Base-by-base conservation (phyloP, 2,888 invertebrate genomes). In the Odontothrips loti region DNA sequence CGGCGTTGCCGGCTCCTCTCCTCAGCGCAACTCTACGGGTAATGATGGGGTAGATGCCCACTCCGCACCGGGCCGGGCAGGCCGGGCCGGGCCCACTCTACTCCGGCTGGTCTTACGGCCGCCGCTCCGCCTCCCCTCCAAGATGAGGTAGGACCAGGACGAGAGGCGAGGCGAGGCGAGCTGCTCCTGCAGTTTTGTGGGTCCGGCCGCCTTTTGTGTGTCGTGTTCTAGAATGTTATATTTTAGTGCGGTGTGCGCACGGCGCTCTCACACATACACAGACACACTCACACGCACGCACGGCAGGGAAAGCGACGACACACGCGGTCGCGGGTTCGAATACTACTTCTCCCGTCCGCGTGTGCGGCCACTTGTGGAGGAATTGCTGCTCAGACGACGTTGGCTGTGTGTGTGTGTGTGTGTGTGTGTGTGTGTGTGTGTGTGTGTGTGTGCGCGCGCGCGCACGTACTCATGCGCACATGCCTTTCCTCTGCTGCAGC, bases 341-440 rank as follows among this genome's bases (percentile, higher is more conserved):
- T n/a, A n/a, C n/a, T n/a, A n/a, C n/a, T n/a, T n/a, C n/a, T n/a
- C n/a, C n/a, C n/a, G n/a, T n/a, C n/a, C n/a, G n/a, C n/a, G n/a
- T 43, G 34, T 6, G 34, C 34, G 34, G 34, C 34, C 3, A 2
- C 34, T 43, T 6, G n/a, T n/a, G 34, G 34, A 43, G 34, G 34
- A 43, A 43, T 43, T 43, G 3, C 34, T 43, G 34, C n/a, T n/a
- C 34, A 43, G 34, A 6, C 34, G 34, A 15, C 15, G 58, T 17
- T 51, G 51, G 12, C 15, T 51, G 51, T 51, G 51, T 51, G 51
- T 4, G 51, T 6, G 51, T 51, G 58, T 58, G 58, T 17, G 85
- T 86, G 85, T 86, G 84, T 83, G 83, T 84, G 84, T 84, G 84
- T 84, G 85, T 86, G 85, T 43, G 34, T 43, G 34, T 43, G 34